Evolutionary conservation across 30 jellyfish, hydroid and myxozoan genomes (phyloP), one percentile per base, ranked within the genome.

Genomic region (Turritopsis dohrnii): DNA sequence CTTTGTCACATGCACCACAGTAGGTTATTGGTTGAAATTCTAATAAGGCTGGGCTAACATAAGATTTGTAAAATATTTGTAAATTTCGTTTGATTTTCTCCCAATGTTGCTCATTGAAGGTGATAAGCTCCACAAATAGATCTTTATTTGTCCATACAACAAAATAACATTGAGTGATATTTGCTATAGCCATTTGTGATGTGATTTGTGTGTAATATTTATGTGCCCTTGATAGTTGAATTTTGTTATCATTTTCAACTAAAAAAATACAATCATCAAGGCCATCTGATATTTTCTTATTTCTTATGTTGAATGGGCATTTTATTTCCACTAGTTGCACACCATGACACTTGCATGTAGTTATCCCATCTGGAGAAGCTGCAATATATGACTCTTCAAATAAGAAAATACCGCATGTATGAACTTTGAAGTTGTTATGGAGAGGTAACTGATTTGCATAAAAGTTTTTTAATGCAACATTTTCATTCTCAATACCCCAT

Each of bases 1-100:
- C 72, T 80, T 84, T 82, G 24, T 88, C 96, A 84, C 96, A 88
- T 19, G 52, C 13, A 8, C 87, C 89, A 84, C 96, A 88, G n/a
- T n/a, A n/a, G n/a, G n/a, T n/a, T n/a, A n/a, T n/a, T n/a, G n/a
- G n/a, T n/a, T n/a, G n/a, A n/a, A n/a, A n/a, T n/a, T n/a, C n/a
- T n/a, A n/a, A n/a, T n/a, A n/a, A n/a, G n/a, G n/a, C n/a, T n/a
- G 54, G 71, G 20, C 66, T n/a, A 79, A 88, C 89, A 79, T 83
- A 87, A 52, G 27, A 23, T 65, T 81, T 53, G 77, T 31, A 88
- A 75, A 88, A 88, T n/a, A 41, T 41, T 21, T 26, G 8, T 17
- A 66, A 26, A 66, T 66, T 66, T 17, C 5, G 7, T 3, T 7
- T 3, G 29, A 66, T 17, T 21, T 66, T 17, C 17, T 7, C 4